Percentiles rank a stretch among this genome's conserved stretches.
phyloP scores from a whole-genome alignment of 2,113 vertebrate species.

The Hypanus sabinus region DNA sequence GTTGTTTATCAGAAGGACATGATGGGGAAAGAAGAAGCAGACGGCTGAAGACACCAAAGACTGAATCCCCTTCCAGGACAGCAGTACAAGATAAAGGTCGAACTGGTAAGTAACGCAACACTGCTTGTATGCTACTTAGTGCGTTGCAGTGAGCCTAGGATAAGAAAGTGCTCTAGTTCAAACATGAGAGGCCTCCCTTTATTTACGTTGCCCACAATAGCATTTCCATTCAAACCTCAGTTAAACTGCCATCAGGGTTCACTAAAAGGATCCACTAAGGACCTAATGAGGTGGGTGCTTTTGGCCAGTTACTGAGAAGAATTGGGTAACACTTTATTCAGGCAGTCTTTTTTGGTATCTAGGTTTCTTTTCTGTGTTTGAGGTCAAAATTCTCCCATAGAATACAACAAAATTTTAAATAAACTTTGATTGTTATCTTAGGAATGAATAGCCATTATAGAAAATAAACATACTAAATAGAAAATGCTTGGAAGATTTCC shows the following conservation, averaged over 20 bases:
- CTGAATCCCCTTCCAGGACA: slow-evolving; percentile 22
- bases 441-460: neutral
- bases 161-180: too few relatives aligned
- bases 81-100: slow-evolving; percentile 24
- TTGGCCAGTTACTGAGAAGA: neutral
- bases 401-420: neutral
- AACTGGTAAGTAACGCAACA: neutral
- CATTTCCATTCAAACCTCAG: neutral
- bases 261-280: neutral
- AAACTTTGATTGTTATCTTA: neutral
- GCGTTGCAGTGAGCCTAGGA: neutral
- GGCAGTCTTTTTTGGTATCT: neutral
- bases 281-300: neutral
- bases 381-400: neutral
- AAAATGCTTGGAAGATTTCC: neutral
- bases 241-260: neutral
- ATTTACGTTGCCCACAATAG: neutral
- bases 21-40: slow-evolving; percentile 33
- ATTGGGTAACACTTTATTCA: neutral
- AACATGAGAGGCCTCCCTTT: too few relatives aligned
- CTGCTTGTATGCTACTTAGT: too few relatives aligned
- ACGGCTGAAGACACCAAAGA: slow-evolving; percentile 36
- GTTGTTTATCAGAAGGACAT: slow-evolving; percentile 10
- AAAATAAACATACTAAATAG: neutral
- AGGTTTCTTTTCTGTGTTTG: neutral